Evolutionary conservation across 2,888 invertebrate genomes (phyloP), one percentile per base, ranked within the genome.

Genomic region (Standfussiana lucernea): DNA sequence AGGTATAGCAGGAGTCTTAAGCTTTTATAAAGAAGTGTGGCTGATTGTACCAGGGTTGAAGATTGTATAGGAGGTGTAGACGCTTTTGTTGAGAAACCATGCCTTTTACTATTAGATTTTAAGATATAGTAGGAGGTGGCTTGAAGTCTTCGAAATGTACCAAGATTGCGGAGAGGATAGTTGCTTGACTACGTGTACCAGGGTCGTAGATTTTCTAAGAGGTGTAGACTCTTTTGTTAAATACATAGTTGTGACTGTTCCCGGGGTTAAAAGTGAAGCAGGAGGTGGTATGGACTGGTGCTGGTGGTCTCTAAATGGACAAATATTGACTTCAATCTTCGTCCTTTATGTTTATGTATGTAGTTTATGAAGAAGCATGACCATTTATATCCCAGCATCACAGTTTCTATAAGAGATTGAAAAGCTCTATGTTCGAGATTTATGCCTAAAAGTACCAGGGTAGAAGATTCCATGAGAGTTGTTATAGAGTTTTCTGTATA

Each of bases 191-290:
- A 28, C 28, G 28, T 15, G 75, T 75, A 75, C 61, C 61, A 65
- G 77, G 75, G 13, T 28, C 18, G 42, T 32, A 37, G 77, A 35
- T 56, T 77, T 77, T 21, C 7, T 28, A 32, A 21, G 32, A 8
- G 18, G 1, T 32, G 3, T 4, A 59, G 32, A 32, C 32, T 59
- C 3, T 32, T 28, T 59, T 59, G 3, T 18, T 18, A 18, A 59
- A 21, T 1, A 47, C 5, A 37, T 3, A 53, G 32, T 32, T 59
- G 10, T 32, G 10, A 10, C 4, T 28, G 8, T 32, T 18, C 32
- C 59, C 32, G 8, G 28, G 32, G 32, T 32, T 5, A 15, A 5
- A 5, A 13, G 53, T 13, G 3, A n/a, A 8, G 2, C 28, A 42
- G 7, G 18, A 40, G 40, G 5, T 53, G 13, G 1, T 35, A 11